These are phyloP conservation scores for Erythrocebus patas DNA, from an alignment of 2,113 vertebrate species.

Conservation along the genomic window DNA sequence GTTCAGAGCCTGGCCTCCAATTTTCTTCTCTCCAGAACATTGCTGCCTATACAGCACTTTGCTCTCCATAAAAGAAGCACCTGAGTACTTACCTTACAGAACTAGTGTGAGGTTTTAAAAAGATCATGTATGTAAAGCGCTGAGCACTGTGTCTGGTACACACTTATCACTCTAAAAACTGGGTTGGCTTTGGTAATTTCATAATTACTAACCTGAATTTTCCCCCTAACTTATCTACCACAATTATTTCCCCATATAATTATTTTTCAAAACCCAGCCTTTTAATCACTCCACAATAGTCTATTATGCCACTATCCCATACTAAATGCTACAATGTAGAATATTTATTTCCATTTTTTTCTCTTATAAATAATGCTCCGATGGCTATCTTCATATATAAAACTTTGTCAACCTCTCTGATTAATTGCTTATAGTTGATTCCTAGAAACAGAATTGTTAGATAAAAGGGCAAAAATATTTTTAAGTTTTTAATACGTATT, in stretches of 20 bases:
- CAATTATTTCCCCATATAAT: background rate
- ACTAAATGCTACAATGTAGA: background rate
- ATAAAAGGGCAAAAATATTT: background rate
- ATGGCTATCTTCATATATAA: slow-evolving; percentile 9
- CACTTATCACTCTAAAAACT: background rate
- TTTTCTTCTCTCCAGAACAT: background rate
- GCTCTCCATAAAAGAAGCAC: background rate
- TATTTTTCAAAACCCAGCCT: background rate
- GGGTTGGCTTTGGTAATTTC: background rate
- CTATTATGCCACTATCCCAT: background rate
- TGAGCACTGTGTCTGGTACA: background rate
- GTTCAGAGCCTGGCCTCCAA: background rate
- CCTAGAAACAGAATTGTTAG: background rate
- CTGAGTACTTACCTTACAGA: background rate
- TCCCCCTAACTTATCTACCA: background rate
- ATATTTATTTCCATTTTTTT: slow-evolving; percentile 20
- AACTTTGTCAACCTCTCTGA: background rate
- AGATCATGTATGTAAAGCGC: background rate
- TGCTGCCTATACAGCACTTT: background rate
- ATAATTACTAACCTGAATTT: background rate
- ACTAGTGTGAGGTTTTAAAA: background rate
- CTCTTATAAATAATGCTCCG: slow-evolving; percentile 6
- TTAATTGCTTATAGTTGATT: background rate
- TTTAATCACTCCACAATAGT: background rate
- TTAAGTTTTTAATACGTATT: background rate